Evolutionary conservation across 2,113 vertebrate species (phyloP).

Genomic region (Phylloscopus whistleri): DNA sequence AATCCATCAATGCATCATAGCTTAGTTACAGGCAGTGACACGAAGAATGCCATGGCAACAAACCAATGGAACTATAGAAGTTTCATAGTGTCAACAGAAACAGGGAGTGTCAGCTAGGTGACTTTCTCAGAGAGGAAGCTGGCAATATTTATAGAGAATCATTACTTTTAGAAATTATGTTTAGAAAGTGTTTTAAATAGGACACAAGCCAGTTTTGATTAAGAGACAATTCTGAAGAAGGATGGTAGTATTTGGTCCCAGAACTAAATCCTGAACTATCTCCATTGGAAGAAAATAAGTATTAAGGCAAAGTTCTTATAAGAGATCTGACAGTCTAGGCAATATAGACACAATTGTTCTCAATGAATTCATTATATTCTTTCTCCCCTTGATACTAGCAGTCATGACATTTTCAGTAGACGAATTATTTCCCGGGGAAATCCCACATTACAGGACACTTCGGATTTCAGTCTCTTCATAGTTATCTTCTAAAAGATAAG

Average conservation of each 20-base stretch:
- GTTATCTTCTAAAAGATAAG: not conserved
- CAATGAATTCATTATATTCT: not conserved
- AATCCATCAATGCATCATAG: conserved; percentile 38
- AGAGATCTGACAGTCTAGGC: not conserved
- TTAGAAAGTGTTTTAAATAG: conserved; percentile 15
- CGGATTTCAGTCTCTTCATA: not conserved
- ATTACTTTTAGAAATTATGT: not conserved
- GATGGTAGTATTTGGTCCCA: not conserved
- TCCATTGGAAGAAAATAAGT: not conserved
- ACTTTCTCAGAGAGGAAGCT: conserved; percentile 5
- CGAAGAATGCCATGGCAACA: conserved; percentile 11
- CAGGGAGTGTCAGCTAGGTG: not conserved
- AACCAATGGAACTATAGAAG: not conserved
- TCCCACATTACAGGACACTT: not conserved
- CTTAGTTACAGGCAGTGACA: conserved; percentile 19
- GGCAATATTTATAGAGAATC: not conserved
- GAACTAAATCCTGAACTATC: not conserved
- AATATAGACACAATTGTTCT: not conserved
- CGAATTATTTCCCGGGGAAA: not conserved
- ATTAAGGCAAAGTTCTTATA: not conserved
- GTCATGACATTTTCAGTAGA: not conserved
- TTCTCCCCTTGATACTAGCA: not conserved
- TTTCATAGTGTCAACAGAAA: not conserved
- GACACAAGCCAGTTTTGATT: not conserved
- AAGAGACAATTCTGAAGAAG: not conserved